A percentile compares a stretch with the other conserved stretches of the same genome.
Evolutionary conservation across 2,113 vertebrate genomes (phyloP).

Genomic region (Neotoma lepida): DNA sequence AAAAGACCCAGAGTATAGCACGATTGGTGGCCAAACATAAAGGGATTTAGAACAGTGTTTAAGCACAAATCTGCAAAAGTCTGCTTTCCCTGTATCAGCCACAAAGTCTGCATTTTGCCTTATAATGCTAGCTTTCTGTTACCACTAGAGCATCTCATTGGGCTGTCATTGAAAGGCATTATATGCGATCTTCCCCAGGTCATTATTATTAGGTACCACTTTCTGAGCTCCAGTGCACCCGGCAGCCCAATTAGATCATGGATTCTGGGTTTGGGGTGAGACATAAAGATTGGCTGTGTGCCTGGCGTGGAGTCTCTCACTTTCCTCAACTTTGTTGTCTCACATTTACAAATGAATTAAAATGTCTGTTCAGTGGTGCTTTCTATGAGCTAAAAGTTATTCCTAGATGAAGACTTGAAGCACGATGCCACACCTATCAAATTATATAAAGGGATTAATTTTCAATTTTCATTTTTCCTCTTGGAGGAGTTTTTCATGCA

Average conservation of each 20-base stretch:
- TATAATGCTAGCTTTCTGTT: neutral
- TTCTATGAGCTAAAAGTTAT: neutral
- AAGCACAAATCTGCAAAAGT: neutral
- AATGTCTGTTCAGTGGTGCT: neutral
- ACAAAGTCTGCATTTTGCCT: neutral
- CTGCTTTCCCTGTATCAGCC: neutral
- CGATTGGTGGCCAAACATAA: neutral
- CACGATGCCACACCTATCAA: neutral
- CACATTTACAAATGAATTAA: neutral
- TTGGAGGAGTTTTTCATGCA: neutral
- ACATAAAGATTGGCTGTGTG: neutral
- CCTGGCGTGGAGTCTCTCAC: neutral
- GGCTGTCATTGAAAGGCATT: neutral
- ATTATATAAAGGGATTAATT: neutral
- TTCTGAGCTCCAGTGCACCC: neutral
- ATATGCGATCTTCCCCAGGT: rapidly evolving
- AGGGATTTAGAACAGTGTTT: neutral
- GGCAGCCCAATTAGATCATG: neutral
- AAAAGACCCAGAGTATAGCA: neutral
- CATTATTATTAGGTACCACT: neutral
- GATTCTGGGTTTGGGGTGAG: neutral
- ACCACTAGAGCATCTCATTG: neutral
- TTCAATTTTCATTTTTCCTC: neutral
- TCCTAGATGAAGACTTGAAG: neutral
- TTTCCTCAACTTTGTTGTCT: neutral